Base-by-base conservation (phyloP, 1,140 invertebrate species). In the Neodiprion pinetum region DNA sequence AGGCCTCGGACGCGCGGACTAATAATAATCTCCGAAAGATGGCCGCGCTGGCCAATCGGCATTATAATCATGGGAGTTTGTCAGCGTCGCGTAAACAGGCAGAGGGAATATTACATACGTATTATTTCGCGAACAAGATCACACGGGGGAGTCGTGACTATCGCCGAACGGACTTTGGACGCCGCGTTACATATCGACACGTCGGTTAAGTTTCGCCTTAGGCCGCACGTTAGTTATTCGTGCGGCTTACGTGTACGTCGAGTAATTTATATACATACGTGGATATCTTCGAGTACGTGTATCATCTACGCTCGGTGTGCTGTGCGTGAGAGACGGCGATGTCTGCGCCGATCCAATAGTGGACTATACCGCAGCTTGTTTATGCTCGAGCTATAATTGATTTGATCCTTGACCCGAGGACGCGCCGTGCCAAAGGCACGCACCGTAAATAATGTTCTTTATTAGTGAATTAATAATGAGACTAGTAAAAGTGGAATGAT, bases 381-480 rank as follows among this genome's bases (percentile, higher is more conserved):
- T 69, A 69, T 69, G 67, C 67, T 69, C 21, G 4, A 21, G 67
- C 40, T 69, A 69, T 69, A 69, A 69, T 69, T 69, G 67, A 69
- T 69, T 69, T 69, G 67, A 47, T 47, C 67, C 40, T 69, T 69
- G 67, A 69, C 17, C 67, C 40, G 53, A 61, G 53, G 53, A 23
- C 67, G 67, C 40, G 17, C 67, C 21, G 67, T 69, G 67, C 67
- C 67, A 14, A 14, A 14, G 67, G 21, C 67, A 69, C 40, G 12
- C 23, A 21, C 67, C 40, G 40, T 69, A 69, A 69, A 69, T 69
- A 69, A 69, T 21, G 21, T 69, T 23, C 21, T 69, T 47, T 21
- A 69, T 47, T 23, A 47, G 67, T 47, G 21, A 69, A 69, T 23
- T 69, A 23, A 69, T 65, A 14, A 21, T 5, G n/a, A 47, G 67